Conservation (phyloP, 2,797 vertebrate genomes). For the Bucorvus abyssinicus region DNA sequence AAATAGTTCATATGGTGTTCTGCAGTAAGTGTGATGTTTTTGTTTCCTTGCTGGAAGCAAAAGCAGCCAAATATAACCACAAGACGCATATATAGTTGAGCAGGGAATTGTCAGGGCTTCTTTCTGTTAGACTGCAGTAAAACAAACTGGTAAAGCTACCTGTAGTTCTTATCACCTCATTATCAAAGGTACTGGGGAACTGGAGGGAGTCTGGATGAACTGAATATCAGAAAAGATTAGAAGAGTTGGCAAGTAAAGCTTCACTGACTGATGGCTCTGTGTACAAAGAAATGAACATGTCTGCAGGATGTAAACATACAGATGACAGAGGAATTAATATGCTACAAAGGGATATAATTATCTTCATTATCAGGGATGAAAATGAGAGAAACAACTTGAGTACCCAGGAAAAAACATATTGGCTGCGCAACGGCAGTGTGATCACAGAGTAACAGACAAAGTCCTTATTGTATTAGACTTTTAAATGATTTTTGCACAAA, state of each 20-base stretch:
- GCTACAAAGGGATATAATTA: slow-evolving; percentile 7
- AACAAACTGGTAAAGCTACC: neutral
- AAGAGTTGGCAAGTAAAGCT: neutral
- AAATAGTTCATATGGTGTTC: neutral
- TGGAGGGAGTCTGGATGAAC: neutral
- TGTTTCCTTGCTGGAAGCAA: neutral
- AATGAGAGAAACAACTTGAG: slow-evolving; percentile 1
- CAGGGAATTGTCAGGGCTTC: neutral
- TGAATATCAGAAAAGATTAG: neutral
- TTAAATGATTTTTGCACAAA: neutral
- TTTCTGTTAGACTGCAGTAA: neutral
- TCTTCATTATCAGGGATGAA: slow-evolving; percentile 5
- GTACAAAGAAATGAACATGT: neutral
- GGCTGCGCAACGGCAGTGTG: neutral
- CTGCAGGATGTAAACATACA: slow-evolving; percentile 17
- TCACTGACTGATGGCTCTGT: neutral
- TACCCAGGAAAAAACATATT: neutral
- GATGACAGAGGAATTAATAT: slow-evolving; percentile 3
- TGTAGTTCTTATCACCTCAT: neutral
- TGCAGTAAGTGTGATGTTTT: neutral
- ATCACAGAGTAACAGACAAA: neutral
- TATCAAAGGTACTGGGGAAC: neutral
- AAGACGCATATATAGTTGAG: neutral
- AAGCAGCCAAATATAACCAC: neutral
- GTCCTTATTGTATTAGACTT: neutral